Evolutionary conservation across 2,113 vertebrate species (phyloP).

Genomic region (Perca schrenkii): DNA sequence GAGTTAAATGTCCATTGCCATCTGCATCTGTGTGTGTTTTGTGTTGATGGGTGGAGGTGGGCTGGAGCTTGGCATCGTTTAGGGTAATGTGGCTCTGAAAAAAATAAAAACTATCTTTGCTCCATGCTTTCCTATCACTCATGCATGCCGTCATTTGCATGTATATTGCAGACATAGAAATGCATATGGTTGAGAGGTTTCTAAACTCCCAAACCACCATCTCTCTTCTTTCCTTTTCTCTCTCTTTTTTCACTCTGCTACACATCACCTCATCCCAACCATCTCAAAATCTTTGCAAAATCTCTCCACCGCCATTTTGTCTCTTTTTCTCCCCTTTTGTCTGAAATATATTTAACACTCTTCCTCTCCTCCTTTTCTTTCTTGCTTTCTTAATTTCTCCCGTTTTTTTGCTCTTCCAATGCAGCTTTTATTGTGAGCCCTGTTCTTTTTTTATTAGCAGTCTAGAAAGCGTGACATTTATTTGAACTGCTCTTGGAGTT

Average conservation of each 20-base stretch:
- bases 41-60: slow-evolving; percentile 44
- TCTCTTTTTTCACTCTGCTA: slow-evolving; percentile 38
- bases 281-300: slow-evolving; percentile 62
- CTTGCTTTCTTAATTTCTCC: slow-evolving; percentile 55
- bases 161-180: slow-evolving; percentile 75
- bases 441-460: slow-evolving; percentile 66
- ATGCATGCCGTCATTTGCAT: slow-evolving; percentile 75
- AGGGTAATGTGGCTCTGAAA: slow-evolving; percentile 51
- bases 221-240: slow-evolving; percentile 27
- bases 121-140: slow-evolving; percentile 64
- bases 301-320: slow-evolving; percentile 55
- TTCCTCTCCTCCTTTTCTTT: slow-evolving; percentile 20
- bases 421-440: slow-evolving; percentile 58
- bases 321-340: slow-evolving; percentile 58
- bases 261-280: slow-evolving; percentile 54
- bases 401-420: slow-evolving; percentile 48
- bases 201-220: slow-evolving; percentile 58
- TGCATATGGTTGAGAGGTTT: slow-evolving; percentile 69
- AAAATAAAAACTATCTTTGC: slow-evolving; percentile 48
- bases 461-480: slow-evolving; percentile 69
- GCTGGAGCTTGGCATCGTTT: slow-evolving; percentile 58
- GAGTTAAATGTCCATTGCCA: slow-evolving; percentile 53
- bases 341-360: slow-evolving; percentile 65
- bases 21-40: slow-evolving; percentile 46
- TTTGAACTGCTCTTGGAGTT: slow-evolving; percentile 61